phyloP scores from a whole-genome alignment of 2,797 vertebrate species.

The Chaenodraco wilsoni region DNA sequence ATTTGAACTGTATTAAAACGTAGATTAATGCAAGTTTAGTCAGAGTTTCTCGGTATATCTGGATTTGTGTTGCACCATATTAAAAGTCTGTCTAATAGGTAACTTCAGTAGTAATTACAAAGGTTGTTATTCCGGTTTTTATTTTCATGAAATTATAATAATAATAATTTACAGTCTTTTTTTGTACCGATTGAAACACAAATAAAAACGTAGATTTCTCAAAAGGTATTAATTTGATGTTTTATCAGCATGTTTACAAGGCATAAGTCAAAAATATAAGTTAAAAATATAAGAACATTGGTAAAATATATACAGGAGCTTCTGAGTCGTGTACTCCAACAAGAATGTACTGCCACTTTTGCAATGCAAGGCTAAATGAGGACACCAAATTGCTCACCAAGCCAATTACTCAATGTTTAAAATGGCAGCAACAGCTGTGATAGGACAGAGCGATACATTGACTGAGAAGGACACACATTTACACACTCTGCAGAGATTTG shows the following conservation, averaged over 20 bases:
- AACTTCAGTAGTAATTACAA: not conserved
- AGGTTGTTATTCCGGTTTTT: not conserved
- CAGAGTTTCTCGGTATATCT: too few relatives aligned
- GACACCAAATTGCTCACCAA: conserved; percentile 40
- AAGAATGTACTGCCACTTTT: conserved; percentile 12
- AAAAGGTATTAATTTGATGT: not conserved
- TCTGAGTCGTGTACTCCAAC: not conserved
- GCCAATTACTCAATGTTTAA: conserved; percentile 60
- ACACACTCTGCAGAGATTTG: conserved; percentile 41
- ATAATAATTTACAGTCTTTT: not conserved
- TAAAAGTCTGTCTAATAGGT: too few relatives aligned
- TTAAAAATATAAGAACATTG: too few relatives aligned
- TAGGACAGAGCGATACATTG: conserved; percentile 37
- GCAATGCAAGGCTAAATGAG: conserved; percentile 22
- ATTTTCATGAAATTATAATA: not conserved
- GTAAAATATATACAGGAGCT: not conserved
- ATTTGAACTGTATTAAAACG: not conserved
- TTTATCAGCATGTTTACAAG: too few relatives aligned
- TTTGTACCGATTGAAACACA: not conserved
- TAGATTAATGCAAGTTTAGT: not conserved
- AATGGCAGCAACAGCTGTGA: conserved; percentile 35
- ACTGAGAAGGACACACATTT: conserved; percentile 37
- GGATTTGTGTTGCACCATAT: too few relatives aligned
- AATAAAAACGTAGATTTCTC: not conserved
- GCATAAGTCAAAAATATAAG: too few relatives aligned